Percentiles rank a stretch among this genome's conserved stretches.
Conservation (phyloP, 2,797 vertebrate species). For the Typhlichthys eigenmanni region DNA sequence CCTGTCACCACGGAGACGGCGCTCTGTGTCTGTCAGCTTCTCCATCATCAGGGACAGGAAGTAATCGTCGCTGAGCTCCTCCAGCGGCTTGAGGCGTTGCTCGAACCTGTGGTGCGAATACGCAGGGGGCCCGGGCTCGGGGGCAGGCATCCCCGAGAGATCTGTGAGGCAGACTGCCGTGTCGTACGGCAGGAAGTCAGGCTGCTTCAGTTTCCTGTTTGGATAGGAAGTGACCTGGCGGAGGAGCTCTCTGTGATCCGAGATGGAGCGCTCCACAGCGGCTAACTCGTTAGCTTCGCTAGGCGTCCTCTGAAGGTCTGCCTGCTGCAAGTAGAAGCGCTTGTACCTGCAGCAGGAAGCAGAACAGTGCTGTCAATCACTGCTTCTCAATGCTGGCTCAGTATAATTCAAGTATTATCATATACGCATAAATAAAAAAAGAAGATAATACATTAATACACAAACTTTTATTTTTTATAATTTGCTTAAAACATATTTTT, state of each 20-base stretch:
- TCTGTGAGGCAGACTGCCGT: constrained; percentile 56
- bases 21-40: constrained; percentile 84
- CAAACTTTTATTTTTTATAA: no score
- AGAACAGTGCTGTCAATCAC: not conserved
- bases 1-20: constrained; percentile 83
- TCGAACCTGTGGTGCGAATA: constrained; percentile 82
- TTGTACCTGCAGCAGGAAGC: constrained; percentile 66
- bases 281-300: constrained; percentile 80
- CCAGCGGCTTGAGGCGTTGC: constrained; percentile 86
- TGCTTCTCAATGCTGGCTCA: no score
- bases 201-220: constrained; percentile 85
- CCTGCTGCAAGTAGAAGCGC: constrained; percentile 76
- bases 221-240: constrained; percentile 92
- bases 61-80: constrained; percentile 90
- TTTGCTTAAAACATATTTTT: no score
- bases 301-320: constrained; percentile 66
- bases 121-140: constrained; percentile 28
- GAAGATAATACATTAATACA: no score
- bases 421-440: no score
- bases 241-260: constrained; percentile 87
- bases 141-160: not conserved
- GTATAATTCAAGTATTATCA: no score
- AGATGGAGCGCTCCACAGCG: constrained; percentile 85
- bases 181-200: constrained; percentile 83
- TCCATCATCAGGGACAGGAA: constrained; percentile 88